Base-by-base conservation (phyloP, 1,140 invertebrate species). In the Bombus waltoni region DNA sequence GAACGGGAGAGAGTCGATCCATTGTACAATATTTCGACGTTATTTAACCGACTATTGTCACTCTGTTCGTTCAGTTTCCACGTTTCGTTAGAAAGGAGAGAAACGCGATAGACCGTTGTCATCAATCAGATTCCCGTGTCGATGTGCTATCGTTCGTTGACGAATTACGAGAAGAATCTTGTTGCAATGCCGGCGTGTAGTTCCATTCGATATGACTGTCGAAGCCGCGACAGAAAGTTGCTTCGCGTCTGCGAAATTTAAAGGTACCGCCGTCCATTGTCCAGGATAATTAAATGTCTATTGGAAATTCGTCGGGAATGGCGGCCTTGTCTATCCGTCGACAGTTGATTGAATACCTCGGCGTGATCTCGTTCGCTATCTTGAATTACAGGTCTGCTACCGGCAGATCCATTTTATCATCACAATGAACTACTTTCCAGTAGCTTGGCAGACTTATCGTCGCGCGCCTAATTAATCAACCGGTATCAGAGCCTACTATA, bases 381-480 rank as follows among this genome's bases (percentile, higher is more conserved):
- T 87, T 85, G 81, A 91, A 90, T 91, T 87, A 88, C 85, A 88
- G 79, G 81, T 83, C 90, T 91, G 86, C 75, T 81, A 68, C 62
- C 78, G 83, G 88, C 83, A 89, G 90, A 57, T 91, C 47, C 81
- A 87, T 91, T 91, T 84, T 88, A 80, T 91, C 87, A 90, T 91
- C 83, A 38, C 76, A 57, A 88, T 84, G 75, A 82, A 87, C 76
- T 84, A 84, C 71, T 86, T 85, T 62, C 42, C 71, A 35, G 25
- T 57, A 68, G 57, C 70, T 62, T 57, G 74, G n/a, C 70, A 74
- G 83, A 84, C 88, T 91, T 87, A 91, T 91, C 82, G 86, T 87
- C 83, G 74, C 70, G 57, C 77, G 85, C 76, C 91, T 91, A 91
- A 91, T 91, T 91, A 91, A 91, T 91, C 90, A 91, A 68, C 28